A percentile compares a stretch with the other conserved stretches of the same genome.
phyloP scores from a whole-genome alignment of 2,113 vertebrate species.

The Cavia porcellus region DNA sequence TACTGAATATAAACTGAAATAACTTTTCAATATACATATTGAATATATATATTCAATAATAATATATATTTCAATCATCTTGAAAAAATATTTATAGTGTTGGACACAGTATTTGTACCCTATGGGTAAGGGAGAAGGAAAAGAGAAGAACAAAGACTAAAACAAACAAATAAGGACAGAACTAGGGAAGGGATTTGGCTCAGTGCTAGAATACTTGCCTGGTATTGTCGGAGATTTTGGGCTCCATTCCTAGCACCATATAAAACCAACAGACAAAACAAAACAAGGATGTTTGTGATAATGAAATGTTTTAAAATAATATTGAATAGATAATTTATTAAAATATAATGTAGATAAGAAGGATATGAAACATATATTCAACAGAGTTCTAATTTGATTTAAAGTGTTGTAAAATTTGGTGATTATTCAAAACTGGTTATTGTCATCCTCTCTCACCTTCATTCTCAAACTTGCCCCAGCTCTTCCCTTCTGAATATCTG shows the following conservation, averaged over 20 bases:
- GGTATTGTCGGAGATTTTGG: neutral
- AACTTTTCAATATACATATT: neutral
- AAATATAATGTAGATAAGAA: neutral
- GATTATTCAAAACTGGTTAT: neutral
- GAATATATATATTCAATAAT: too few species aligned
- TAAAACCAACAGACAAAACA: neutral
- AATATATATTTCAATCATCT: slow-evolving; percentile 12
- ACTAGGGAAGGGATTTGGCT: neutral
- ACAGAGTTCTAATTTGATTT: slow-evolving; percentile 15
- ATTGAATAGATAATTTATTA: neutral
- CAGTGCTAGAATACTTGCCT: neutral
- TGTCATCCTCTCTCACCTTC: neutral
- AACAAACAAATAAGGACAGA: neutral
- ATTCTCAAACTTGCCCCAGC: neutral
- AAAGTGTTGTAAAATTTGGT: neutral
- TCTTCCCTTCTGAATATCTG: neutral
- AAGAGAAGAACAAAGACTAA: neutral
- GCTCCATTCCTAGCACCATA: neutral
- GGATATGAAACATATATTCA: neutral
- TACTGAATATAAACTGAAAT: neutral
- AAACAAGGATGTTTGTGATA: neutral
- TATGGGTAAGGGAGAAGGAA: neutral
- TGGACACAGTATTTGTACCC: neutral
- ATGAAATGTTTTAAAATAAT: slow-evolving; percentile 33
- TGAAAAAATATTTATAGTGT: slow-evolving; percentile 24